Conservation (phyloP, 53 echinoderm and acorn worm genomes). For the Holothuria leucospilota region DNA sequence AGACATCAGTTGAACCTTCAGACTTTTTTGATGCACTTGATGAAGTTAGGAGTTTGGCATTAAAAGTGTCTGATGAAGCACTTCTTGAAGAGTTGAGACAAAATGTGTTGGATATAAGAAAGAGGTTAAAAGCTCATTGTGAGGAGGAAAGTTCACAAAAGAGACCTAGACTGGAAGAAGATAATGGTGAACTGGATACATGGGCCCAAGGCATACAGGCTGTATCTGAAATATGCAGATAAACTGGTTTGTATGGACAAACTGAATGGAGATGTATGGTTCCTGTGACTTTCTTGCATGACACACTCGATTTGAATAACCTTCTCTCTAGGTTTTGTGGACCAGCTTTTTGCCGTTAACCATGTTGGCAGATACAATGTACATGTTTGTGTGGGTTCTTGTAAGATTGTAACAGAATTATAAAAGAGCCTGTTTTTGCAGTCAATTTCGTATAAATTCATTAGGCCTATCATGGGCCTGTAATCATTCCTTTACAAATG, state of each 20-base stretch:
- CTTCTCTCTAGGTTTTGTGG: no score
- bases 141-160: neutral
- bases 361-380: no score
- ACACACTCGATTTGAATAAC: no score
- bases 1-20: neutral
- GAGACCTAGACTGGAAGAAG: neutral
- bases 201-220: neutral
- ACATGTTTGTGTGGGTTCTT: no score
- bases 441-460: no score
- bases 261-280: no score
- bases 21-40: constrained; percentile 21
- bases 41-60: constrained; percentile 7
- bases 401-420: no score
- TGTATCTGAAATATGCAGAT: neutral
- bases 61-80: neutral
- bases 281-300: no score
- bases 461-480: no score
- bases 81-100: constrained; percentile 19
- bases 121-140: constrained; percentile 19
- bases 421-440: no score
- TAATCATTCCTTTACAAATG: no score
- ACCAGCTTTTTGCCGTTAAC: no score
- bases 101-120: constrained; percentile 1
- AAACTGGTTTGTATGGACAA: neutral
- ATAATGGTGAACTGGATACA: constrained; percentile 13